Percentiles rank a stretch among this genome's conserved stretches.
phyloP scores from a whole-genome alignment of 2,113 vertebrate genomes.

The Lethenteron camtschaticum region DNA sequence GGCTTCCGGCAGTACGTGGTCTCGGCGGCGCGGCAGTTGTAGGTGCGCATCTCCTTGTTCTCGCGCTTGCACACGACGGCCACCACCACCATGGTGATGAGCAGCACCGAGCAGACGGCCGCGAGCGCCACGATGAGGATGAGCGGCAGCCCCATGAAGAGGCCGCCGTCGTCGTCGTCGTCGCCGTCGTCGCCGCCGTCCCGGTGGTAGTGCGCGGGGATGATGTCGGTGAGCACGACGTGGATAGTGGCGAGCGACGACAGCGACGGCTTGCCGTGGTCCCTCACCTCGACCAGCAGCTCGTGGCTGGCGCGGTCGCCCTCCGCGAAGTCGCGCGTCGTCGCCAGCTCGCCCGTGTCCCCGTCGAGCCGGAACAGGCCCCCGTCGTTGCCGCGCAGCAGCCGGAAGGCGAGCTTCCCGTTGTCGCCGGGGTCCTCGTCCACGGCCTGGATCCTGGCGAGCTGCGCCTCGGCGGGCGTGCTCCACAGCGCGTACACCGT shows the following conservation, averaged over 20 bases:
- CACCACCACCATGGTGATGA: slow-evolving; percentile 82
- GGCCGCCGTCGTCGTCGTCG: slow-evolving; percentile 3
- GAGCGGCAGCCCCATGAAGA: slow-evolving; percentile 58
- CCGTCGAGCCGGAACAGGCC: slow-evolving; percentile 84
- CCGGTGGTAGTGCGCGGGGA: slow-evolving; percentile 28
- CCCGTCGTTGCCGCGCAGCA: slow-evolving; percentile 66
- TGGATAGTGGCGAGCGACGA: slow-evolving; percentile 62
- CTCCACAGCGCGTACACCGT: slow-evolving; percentile 57
- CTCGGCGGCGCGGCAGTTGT: slow-evolving; percentile 59
- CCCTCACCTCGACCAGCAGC: slow-evolving; percentile 68
- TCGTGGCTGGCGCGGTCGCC: slow-evolving; percentile 58
- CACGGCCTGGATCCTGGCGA: slow-evolving; percentile 64
- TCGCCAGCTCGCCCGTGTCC: slow-evolving; percentile 75
- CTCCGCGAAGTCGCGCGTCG: slow-evolving; percentile 39
- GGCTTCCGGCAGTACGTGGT: neutral
- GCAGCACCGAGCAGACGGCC: slow-evolving; percentile 76
- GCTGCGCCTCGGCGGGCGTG: slow-evolving; percentile 70
- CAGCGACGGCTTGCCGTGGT: slow-evolving; percentile 77
- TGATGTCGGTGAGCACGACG: slow-evolving; percentile 55
- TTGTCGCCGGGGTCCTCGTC: slow-evolving; percentile 86
- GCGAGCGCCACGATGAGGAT: slow-evolving; percentile 88
- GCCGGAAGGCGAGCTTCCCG: slow-evolving; percentile 70
- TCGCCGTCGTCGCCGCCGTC: slow-evolving; percentile 18
- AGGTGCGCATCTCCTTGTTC: slow-evolving; percentile 80
- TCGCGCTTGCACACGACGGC: slow-evolving; percentile 75